Conservation (phyloP, 2,113 vertebrate genomes). For the Spheniscus mendiculus region DNA sequence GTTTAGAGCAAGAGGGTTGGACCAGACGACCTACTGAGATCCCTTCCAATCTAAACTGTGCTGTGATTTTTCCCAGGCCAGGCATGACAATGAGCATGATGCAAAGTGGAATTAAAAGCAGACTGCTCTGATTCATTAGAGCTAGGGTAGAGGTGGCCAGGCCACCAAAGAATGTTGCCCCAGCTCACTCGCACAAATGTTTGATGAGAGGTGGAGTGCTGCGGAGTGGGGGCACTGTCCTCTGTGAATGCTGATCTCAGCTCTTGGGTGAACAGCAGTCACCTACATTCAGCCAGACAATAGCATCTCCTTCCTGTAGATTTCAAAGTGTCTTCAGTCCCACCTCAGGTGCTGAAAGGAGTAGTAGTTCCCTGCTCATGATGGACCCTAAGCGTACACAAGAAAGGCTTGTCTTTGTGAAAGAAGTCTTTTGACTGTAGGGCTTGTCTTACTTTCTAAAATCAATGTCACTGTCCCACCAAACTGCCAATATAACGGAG, state of each 20-base stretch:
- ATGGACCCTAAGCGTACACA: neutral
- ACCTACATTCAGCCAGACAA: neutral
- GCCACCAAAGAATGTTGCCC: neutral
- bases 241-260: neutral
- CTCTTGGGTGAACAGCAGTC: neutral
- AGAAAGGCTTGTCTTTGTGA: neutral
- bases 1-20: neutral
- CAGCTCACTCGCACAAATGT: neutral
- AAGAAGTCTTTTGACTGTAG: neutral
- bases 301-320: neutral
- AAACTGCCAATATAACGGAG: neutral
- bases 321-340: neutral
- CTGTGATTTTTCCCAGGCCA: neutral
- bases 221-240: fast-evolving
- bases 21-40: neutral
- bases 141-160: neutral
- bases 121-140: neutral
- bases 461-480: neutral
- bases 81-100: neutral
- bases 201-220: neutral
- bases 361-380: neutral
- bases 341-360: neutral
- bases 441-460: neutral
- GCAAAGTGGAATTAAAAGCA: neutral
- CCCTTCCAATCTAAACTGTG: neutral